Evolutionary conservation across 2,888 invertebrate genomes (phyloP).

Genomic region (Cephalotes varians): DNA sequence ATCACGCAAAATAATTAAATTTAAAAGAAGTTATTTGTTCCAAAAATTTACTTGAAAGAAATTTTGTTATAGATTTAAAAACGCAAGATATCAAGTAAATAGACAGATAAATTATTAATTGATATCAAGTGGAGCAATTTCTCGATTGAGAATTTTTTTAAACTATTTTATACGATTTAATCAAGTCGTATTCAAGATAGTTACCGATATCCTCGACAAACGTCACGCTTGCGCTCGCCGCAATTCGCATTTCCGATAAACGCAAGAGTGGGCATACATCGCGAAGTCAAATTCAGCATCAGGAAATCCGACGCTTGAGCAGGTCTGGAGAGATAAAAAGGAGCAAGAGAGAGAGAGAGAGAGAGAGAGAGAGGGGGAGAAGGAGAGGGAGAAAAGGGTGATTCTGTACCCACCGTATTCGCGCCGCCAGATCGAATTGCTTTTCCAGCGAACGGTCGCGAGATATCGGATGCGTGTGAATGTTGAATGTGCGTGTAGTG

Average conservation of each 20-base stretch:
- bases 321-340: slow-evolving; percentile 56
- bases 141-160: background rate
- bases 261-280: slow-evolving; percentile 41
- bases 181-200: background rate
- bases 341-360: slow-evolving; percentile 47
- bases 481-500: slow-evolving; percentile 48
- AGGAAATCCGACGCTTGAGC: slow-evolving; percentile 53
- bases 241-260: slow-evolving; percentile 52
- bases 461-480: slow-evolving; percentile 78
- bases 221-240: background rate
- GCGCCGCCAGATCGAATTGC: slow-evolving; percentile 80
- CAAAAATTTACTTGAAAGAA: background rate
- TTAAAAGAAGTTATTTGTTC: background rate
- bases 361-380: slow-evolving; percentile 13
- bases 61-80: slow-evolving; percentile 3
- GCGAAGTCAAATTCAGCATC: slow-evolving; percentile 51
- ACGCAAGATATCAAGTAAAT: background rate
- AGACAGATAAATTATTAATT: slow-evolving; percentile 21
- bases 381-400: slow-evolving; percentile 46
- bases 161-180: slow-evolving; percentile 17
- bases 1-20: background rate
- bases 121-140: background rate
- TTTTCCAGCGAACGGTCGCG: slow-evolving; percentile 77
- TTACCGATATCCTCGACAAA: background rate
- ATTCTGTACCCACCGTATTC: slow-evolving; percentile 28